Evolutionary conservation across 53 echinoderm and acorn worm species (phyloP).

Genomic region (Echinarachnius parma): DNA sequence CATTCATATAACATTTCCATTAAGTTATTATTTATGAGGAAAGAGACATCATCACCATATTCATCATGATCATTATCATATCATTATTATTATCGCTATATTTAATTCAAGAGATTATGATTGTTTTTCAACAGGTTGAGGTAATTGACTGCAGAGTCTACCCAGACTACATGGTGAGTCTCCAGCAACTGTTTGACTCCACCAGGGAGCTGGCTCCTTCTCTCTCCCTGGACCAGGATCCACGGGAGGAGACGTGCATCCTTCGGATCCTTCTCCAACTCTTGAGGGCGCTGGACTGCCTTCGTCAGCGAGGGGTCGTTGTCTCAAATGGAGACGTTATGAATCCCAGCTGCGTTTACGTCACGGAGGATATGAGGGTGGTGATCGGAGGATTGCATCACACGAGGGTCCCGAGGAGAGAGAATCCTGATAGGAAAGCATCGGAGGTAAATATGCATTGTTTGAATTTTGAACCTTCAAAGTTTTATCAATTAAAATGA

Average conservation of each 20-base stretch:
- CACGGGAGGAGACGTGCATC: conserved; percentile 31
- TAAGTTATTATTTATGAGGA: no score
- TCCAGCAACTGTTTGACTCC: neutral
- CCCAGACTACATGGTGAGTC: neutral
- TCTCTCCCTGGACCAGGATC: neutral
- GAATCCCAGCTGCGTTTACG: conserved; percentile 49
- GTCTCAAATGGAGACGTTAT: conserved; percentile 63
- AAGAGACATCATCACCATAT: no score
- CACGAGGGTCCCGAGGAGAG: no score
- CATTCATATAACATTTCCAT: no score
- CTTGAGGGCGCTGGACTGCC: conserved; percentile 52
- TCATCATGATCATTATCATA: no score
- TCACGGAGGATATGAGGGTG: conserved; percentile 58
- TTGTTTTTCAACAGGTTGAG: no score
- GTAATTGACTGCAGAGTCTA: neutral
- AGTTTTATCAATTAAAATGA: no score
- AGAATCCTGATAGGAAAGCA: no score
- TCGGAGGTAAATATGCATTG: no score
- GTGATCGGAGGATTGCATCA: conserved; percentile 68
- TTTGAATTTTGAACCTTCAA: no score
- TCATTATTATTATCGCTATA: no score
- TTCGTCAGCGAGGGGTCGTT: conserved; percentile 50
- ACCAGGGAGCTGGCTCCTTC: neutral
- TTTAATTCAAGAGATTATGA: no score
- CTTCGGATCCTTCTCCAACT: conserved; percentile 61